Conservation (phyloP, 2,113 vertebrate genomes). For the Centropristis striata region DNA sequence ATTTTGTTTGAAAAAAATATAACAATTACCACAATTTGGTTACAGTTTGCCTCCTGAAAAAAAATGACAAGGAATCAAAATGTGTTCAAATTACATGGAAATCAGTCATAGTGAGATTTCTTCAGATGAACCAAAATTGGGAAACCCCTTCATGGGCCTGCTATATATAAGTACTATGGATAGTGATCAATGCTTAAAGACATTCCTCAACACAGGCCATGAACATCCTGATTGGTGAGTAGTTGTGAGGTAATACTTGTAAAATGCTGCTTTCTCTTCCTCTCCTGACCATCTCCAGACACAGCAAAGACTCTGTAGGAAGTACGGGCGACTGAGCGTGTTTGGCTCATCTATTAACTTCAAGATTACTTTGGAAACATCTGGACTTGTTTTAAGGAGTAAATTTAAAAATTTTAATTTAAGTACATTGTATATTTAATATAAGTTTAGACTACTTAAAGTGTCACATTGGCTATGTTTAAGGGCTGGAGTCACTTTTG, state of each 20-base stretch:
- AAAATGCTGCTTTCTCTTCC: constrained; percentile 2
- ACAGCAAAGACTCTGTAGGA: not conserved
- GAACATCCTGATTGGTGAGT: constrained; percentile 80
- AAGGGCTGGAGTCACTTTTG: constrained; percentile 32
- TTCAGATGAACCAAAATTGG: constrained; percentile 28
- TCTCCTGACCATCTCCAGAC: not conserved
- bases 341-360: not conserved
- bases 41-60: not conserved
- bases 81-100: constrained; percentile 14
- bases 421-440: not conserved
- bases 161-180: constrained; percentile 59
- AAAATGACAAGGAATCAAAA: not conserved
- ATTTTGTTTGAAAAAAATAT: not conserved
- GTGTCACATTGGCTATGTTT: not conserved
- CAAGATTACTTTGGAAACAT: not conserved
- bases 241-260: constrained; percentile 46
- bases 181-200: constrained; percentile 57
- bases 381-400: not conserved
- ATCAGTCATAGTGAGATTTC: constrained; percentile 13
- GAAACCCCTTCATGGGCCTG: constrained; percentile 46
- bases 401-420: too few species aligned
- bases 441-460: not conserved
- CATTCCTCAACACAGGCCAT: constrained; percentile 62
- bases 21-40: not conserved
- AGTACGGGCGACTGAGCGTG: not conserved